Percentiles rank a stretch among this genome's conserved stretches.
Evolutionary conservation across 2,113 vertebrate species (phyloP).

Genomic region (Ameiurus melas): DNA sequence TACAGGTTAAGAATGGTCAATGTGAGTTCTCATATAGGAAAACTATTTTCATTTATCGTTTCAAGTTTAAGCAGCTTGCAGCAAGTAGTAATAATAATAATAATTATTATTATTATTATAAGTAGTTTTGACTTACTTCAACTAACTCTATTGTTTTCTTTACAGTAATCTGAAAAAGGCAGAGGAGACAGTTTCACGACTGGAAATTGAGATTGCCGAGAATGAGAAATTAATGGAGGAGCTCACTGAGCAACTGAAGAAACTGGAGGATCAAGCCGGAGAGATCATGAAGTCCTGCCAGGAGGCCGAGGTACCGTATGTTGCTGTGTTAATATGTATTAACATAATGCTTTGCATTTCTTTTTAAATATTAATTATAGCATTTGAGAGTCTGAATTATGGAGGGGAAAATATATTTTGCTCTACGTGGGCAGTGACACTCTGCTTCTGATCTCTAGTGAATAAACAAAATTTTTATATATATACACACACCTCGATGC

Average conservation of each 20-base stretch:
- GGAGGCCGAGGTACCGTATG: constrained; percentile 76
- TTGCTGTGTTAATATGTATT: background rate
- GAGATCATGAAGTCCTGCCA: constrained; percentile 79
- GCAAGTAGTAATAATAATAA: background rate
- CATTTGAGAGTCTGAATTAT: background rate
- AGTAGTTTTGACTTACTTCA: background rate
- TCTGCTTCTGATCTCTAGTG: background rate
- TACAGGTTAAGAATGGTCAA: background rate
- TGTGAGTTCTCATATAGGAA: background rate
- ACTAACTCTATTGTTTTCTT: background rate
- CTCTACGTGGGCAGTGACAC: background rate
- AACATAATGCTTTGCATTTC: background rate
- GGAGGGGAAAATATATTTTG: background rate
- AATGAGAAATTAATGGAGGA: constrained; percentile 75
- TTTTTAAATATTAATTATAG: background rate
- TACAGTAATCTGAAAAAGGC: constrained; percentile 89
- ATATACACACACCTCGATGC: background rate
- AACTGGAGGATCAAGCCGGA: constrained; percentile 83
- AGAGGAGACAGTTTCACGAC: constrained; percentile 75
- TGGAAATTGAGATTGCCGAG: constrained; percentile 80
- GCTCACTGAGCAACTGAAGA: constrained; percentile 77
- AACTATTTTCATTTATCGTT: background rate
- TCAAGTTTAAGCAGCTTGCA: background rate
- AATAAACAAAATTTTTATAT: too few species aligned
- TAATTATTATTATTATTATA: too few species aligned